Percentiles rank a stretch among this genome's conserved stretches.
Conservation (phyloP, 1,140 invertebrate genomes). For the Cyrtorhinus lividipennis region DNA sequence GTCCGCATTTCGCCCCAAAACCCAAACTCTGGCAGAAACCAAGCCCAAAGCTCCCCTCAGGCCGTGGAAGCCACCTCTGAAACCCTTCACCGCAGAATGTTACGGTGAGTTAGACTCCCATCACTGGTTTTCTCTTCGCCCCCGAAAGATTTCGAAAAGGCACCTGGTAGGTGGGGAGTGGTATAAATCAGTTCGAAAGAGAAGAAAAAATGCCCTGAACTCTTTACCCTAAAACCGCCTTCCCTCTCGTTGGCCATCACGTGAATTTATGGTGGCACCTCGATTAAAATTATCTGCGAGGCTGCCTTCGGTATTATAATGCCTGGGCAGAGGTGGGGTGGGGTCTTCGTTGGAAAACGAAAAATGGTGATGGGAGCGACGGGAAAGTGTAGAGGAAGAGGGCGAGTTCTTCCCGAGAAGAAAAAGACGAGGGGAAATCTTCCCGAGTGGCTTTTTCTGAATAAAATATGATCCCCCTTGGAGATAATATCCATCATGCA, state of each 20-base stretch:
- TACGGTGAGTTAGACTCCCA: too few species aligned
- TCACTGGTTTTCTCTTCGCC: too few species aligned
- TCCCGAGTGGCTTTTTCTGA: constrained; percentile 2
- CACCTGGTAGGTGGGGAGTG: neutral
- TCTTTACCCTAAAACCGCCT: neutral
- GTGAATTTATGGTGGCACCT: neutral
- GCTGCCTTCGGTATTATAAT: constrained; percentile 9
- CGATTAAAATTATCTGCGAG: constrained; percentile 6
- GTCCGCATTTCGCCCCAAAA: too few species aligned
- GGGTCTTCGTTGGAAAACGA: too few species aligned
- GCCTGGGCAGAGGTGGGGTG: too few species aligned
- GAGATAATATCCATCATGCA: neutral
- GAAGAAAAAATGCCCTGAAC: constrained; percentile 3
- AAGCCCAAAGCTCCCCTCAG: too few species aligned
- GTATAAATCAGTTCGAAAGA: neutral
- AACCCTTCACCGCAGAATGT: too few species aligned
- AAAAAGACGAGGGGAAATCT: neutral
- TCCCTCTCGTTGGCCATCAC: neutral
- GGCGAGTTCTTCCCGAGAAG: neutral
- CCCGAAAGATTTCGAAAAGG: too few species aligned
- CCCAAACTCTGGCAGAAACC: too few species aligned
- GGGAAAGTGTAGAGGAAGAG: neutral
- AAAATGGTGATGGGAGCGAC: too few species aligned
- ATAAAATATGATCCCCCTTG: neutral
- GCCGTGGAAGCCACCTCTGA: too few species aligned